Conservation (phyloP, 2,113 vertebrate genomes). For the Chrysemys picta region DNA sequence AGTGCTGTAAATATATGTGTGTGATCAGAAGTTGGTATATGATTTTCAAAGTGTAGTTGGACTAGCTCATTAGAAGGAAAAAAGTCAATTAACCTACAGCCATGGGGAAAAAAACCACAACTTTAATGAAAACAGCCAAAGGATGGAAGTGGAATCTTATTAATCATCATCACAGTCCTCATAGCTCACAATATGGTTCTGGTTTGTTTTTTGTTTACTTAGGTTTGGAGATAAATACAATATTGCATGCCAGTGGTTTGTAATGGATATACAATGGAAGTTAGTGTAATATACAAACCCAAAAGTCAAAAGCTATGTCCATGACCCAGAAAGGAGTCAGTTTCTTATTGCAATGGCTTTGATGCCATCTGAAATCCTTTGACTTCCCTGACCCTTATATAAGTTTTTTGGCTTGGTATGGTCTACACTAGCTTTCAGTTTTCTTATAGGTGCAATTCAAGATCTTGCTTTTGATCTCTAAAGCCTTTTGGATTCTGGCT, state of each 20-base stretch:
- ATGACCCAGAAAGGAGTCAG: neutral
- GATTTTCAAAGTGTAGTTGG: neutral
- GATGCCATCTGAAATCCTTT: neutral
- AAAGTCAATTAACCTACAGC: neutral
- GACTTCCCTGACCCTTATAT: neutral
- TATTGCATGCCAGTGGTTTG: fast-evolving
- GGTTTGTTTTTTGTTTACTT: neutral
- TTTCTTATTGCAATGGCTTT: neutral
- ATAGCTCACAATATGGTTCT: neutral
- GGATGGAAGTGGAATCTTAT: neutral
- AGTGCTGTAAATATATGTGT: constrained; percentile 6
- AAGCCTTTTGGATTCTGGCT: neutral
- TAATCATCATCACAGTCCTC: neutral
- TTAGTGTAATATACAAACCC: neutral
- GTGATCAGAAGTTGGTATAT: neutral
- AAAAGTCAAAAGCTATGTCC: neutral
- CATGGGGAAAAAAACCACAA: neutral
- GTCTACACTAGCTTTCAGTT: neutral
- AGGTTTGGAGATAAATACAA: neutral
- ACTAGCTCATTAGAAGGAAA: neutral
- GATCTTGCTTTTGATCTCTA: neutral
- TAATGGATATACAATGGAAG: neutral
- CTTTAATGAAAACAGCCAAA: neutral
- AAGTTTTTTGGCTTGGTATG: neutral
- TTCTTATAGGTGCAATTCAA: neutral